Base-by-base conservation (phyloP, 2,888 invertebrate species). In the Eupithecia exiguata region DNA sequence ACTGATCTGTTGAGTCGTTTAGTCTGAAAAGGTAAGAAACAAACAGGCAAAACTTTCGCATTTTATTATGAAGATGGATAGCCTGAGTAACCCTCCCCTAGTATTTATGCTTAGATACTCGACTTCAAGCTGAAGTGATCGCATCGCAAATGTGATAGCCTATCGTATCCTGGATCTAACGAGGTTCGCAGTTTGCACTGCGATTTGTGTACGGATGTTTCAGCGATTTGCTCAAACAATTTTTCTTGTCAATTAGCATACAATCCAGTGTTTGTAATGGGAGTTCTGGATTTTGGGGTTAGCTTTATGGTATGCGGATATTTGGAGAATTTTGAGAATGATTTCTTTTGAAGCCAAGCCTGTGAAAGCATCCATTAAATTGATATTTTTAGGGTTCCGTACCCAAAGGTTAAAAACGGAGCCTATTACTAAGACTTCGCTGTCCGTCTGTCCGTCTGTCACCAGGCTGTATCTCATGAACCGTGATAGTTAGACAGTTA, bases 161-260 rank as follows among this genome's bases (percentile, higher is more conserved):
- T 81, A 87, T 87, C 87, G 78, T 81, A 82, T 85, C 83, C 84
- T 84, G 84, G 75, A 87, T 87, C 85, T 83, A 84, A 84, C 86
- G 82, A 84, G 85, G 80, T 79, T 84, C 76, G 82, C 77, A 82
- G 83, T 79, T 80, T 80, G 79, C 72, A 76, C 72, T 78, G 81
- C 83, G 81, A 80, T 81, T 86, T 81, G 84, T 84, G 82, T 83
- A 81, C 83, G 85, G 83, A 86, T 82, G 85, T 82, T 86, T 81
- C 84, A 86, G 84, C 89, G 86, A 89, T 87, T 89, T 86, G 86
- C 84, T 81, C 79, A 78, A 76, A 79, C 83, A 78, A 87, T 88
- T 89, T 87, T 87, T 89, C 80, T 78, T 82, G 84, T 85, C 84
- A 84, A 86, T 85, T 85, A 85, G 82, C 80, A 84, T 85, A 80